Base-by-base conservation (phyloP, 2,113 vertebrate genomes). In the Centrocercus urophasianus region DNA sequence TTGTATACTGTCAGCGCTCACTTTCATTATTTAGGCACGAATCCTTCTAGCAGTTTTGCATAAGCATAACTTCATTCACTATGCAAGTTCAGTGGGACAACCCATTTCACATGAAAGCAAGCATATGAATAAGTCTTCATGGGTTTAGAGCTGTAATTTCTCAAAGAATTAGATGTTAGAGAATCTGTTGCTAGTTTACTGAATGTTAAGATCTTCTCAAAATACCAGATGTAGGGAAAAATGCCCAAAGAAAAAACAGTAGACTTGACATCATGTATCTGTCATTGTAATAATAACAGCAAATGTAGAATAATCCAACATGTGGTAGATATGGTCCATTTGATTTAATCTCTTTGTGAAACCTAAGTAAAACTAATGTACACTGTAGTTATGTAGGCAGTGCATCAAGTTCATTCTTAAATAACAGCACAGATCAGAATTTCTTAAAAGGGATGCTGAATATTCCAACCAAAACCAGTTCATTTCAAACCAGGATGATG, bases 231-330 rank as follows among this genome's bases (percentile, higher is more conserved):
- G 86, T 92, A 61, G 79, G 92, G 76, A 83, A 86, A 66, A 95
- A 92, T 69, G 88, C 52, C 61, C 69, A 83, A 92, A 65, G 86
- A 90, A 93, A 70, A 70, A 88, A 94, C 16, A 92, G 90, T 19
- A 95, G 88, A 90, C 61, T 90, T 92, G 95, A 94, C 81, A 75
- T 95, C 92, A 93, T 59, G 21, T 69, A 94, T 71, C n/a, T 96
- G 73, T 61, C 88, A 45, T 15, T 78, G 52, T 75, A 82, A 86
- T 84, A 96, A 84, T 88, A 88, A 75, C 57, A 81, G 13, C 16
- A 67, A 19, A 28, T 19, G 15, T 61, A 94, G 45, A 32, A 13
- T 86, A 92, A 90, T 65, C 65, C 80, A 94, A 69, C 67, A 79
- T 1, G 4, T 94, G 67, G 50, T 28, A 86, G 67, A 96, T 77